These are phyloP conservation scores for Tetheella fluctuosa DNA, from an alignment of 2,888 invertebrate species.

Conservation along the genomic window DNA sequence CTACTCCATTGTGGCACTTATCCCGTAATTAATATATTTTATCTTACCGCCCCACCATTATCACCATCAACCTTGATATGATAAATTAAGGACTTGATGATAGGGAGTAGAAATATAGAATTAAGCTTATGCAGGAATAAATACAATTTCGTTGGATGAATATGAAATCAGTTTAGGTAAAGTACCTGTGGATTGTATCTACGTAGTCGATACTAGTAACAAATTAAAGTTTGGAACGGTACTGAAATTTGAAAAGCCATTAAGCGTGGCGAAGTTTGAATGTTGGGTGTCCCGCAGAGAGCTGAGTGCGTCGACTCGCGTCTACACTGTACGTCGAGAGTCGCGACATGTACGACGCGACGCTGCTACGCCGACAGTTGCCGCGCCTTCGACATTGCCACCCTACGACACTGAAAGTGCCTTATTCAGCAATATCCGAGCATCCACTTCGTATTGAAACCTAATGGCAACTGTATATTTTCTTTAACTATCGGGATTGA, in stretches of 20 bases:
- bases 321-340: conserved; percentile 24
- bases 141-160: not conserved
- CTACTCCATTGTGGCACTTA: conserved; percentile 35
- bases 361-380: conserved; percentile 24
- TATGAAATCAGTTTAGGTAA: not conserved
- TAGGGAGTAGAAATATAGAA: not conserved
- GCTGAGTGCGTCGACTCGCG: conserved; percentile 33
- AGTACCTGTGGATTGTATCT: not conserved
- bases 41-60: conserved; percentile 28
- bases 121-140: not conserved
- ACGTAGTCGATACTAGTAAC: conserved; percentile 10
- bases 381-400: conserved; percentile 6
- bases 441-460: not conserved
- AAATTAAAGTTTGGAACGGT: conserved; percentile 34
- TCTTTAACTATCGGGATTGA: not conserved
- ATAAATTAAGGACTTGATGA: conserved; percentile 9
- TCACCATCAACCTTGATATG: conserved; percentile 16
- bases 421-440: conserved; percentile 30
- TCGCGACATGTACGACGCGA: conserved; percentile 17
- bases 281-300: conserved; percentile 22
- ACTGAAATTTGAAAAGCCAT: conserved; percentile 40
- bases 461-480: conserved; percentile 1
- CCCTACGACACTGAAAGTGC: conserved; percentile 13
- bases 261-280: conserved; percentile 39
- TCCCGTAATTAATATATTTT: conserved; percentile 30